Percentiles rank a stretch among this genome's conserved stretches.
phyloP scores from a whole-genome alignment of 2,888 invertebrate species.

The Drosophila fungiperda region DNA sequence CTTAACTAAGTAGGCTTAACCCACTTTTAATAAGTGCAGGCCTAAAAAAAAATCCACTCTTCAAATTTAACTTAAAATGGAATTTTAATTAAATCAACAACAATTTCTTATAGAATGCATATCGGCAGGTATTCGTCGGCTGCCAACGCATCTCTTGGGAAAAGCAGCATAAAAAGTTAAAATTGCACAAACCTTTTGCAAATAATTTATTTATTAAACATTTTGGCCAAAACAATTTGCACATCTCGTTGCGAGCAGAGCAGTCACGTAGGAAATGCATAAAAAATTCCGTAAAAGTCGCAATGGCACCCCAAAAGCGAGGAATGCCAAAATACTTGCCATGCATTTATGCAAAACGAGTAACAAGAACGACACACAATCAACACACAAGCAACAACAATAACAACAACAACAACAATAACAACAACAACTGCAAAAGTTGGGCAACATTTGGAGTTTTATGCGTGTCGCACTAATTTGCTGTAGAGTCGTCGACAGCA shows the following conservation, averaged over 20 bases:
- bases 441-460: conserved; percentile 39
- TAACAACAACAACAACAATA: background rate
- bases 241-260: conserved; percentile 28
- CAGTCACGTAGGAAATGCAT: conserved; percentile 74
- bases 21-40: background rate
- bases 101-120: background rate
- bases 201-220: conserved; percentile 72
- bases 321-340: conserved; percentile 50
- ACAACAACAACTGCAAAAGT: conserved; percentile 13
- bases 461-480: conserved; percentile 75
- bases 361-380: conserved; percentile 30
- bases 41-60: background rate
- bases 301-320: conserved; percentile 44
- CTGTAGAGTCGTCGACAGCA: conserved; percentile 52
- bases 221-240: conserved; percentile 53
- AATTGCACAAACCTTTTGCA: conserved; percentile 38
- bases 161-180: conserved; percentile 17
- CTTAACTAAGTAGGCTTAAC: background rate
- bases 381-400: conserved; percentile 1
- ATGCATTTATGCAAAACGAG: conserved; percentile 73
- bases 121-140: conserved; percentile 7
- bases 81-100: background rate
- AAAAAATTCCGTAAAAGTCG: conserved; percentile 69
- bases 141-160: conserved; percentile 1
- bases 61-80: background rate